A percentile compares a stretch with the other conserved stretches of the same genome.
These are phyloP conservation scores for Oplegnathus fasciatus DNA, from an alignment of 2,113 vertebrate genomes.

Conservation along the genomic window DNA sequence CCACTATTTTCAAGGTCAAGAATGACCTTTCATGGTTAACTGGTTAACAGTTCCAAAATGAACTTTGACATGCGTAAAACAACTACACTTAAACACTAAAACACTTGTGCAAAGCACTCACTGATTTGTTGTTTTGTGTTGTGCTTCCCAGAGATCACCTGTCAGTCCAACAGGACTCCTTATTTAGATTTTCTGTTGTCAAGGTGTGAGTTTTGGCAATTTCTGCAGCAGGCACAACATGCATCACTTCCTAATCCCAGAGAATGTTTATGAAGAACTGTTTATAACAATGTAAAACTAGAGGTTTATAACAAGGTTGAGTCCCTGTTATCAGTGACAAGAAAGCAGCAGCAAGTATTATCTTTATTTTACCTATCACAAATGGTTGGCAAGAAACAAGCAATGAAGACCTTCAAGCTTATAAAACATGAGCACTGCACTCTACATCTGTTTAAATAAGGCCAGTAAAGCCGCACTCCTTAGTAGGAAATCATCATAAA, in stretches of 20 bases:
- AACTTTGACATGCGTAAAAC: background rate
- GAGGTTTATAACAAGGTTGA: too few relatives aligned
- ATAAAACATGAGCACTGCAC: slow-evolving; percentile 15
- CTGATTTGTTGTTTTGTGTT: background rate
- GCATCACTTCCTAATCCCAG: background rate
- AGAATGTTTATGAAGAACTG: background rate
- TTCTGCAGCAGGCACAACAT: background rate
- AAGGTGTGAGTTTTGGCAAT: background rate
- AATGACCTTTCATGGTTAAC: too few relatives aligned
- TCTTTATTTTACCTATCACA: slow-evolving; percentile 7
- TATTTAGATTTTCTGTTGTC: background rate
- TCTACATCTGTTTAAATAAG: slow-evolving; percentile 41
- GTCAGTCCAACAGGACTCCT: background rate
- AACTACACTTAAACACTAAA: background rate
- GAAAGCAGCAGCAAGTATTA: background rate
- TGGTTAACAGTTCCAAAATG: background rate
- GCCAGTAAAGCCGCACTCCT: slow-evolving; percentile 29
- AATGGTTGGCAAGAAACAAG: background rate
- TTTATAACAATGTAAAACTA: background rate
- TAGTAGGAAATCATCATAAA: slow-evolving; percentile 45
- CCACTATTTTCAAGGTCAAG: too few relatives aligned
- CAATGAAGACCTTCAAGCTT: background rate
- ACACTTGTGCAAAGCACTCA: background rate
- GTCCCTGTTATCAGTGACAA: background rate
- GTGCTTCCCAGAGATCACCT: too few relatives aligned